Percentiles rank a stretch among this genome's conserved stretches.
Conservation (phyloP, 2,113 vertebrate genomes). For the Caloenas nicobarica region DNA sequence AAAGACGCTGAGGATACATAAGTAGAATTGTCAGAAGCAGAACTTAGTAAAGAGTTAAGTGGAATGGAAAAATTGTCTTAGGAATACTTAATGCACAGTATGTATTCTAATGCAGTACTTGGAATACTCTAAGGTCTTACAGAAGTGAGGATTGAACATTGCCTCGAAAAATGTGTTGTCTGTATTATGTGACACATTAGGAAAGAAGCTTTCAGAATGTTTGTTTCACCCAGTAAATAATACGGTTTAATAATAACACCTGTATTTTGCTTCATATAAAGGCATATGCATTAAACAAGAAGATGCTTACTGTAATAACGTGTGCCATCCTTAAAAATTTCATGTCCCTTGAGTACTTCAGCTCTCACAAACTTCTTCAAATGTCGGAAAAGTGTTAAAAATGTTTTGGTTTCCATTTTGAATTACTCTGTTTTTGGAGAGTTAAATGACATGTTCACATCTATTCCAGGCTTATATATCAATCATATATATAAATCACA, state of each 20-base stretch:
- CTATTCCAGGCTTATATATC: background rate
- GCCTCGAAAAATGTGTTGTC: background rate
- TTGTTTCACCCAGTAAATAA: conserved; percentile 26
- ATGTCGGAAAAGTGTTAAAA: background rate
- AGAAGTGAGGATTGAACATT: background rate
- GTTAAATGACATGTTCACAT: background rate
- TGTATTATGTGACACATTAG: background rate
- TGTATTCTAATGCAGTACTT: background rate
- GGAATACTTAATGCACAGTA: background rate
- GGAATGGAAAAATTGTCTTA: background rate
- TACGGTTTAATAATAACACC: conserved; percentile 11
- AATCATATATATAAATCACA: background rate
- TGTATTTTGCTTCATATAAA: conserved; percentile 19
- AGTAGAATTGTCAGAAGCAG: conserved; percentile 22
- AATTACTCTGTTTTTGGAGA: background rate
- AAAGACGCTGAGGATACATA: background rate
- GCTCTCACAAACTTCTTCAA: background rate
- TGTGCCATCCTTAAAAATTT: background rate
- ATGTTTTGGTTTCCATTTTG: conserved; percentile 9
- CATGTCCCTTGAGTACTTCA: background rate
- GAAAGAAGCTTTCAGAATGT: background rate
- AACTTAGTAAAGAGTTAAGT: background rate
- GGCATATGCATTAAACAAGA: background rate
- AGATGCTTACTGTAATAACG: background rate
- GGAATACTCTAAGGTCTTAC: background rate